These are phyloP conservation scores for Cossypha caffra DNA, from an alignment of 2,797 vertebrate genomes.

Conservation along the genomic window DNA sequence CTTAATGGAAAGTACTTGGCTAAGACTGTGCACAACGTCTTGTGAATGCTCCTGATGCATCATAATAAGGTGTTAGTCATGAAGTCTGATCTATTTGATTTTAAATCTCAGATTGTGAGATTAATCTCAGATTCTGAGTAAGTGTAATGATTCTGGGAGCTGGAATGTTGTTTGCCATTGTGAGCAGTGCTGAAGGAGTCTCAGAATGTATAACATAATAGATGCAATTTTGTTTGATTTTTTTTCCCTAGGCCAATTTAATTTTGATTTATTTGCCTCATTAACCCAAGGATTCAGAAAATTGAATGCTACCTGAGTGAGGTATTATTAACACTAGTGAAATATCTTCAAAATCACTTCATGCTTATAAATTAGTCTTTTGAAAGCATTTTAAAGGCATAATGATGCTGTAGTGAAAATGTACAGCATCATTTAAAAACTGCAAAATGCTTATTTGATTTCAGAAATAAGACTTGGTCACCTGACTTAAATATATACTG, in stretches of 20 bases:
- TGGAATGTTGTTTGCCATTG: constrained; percentile 45
- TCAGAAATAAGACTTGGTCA: constrained; percentile 76
- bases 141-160: constrained; percentile 60
- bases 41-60: background rate
- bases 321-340: constrained; percentile 50
- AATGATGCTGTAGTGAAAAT: constrained; percentile 49
- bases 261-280: constrained; percentile 74
- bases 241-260: constrained; percentile 63
- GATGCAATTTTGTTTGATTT: constrained; percentile 48
- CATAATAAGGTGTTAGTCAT: constrained; percentile 3
- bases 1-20: constrained; percentile 14
- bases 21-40: background rate
- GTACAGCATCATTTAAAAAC: constrained; percentile 61
- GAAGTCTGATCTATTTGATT: constrained; percentile 66
- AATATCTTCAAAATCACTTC: constrained; percentile 50
- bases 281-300: constrained; percentile 72
- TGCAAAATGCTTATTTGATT: constrained; percentile 66
- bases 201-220: constrained; percentile 25
- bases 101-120: constrained; percentile 55
- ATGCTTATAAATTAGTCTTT: constrained; percentile 53
- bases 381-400: constrained; percentile 62
- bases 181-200: background rate
- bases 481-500: constrained; percentile 95
- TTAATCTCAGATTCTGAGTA: constrained; percentile 21
- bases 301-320: constrained; percentile 57